phyloP scores from a whole-genome alignment of 2,113 vertebrate species.

The Muscicapa adusta region DNA sequence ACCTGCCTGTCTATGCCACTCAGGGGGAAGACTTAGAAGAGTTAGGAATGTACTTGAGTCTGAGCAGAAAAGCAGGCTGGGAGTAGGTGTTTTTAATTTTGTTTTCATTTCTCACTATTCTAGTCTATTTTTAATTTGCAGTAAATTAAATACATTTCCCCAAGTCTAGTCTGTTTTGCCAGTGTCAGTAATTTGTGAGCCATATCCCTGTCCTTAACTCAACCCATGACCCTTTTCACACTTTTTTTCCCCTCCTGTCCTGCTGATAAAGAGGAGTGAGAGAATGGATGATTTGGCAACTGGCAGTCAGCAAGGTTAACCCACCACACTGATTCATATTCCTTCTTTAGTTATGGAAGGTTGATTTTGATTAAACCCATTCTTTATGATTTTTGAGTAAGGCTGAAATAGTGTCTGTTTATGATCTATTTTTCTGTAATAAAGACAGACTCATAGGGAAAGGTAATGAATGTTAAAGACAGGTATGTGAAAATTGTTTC shows the following conservation, averaged over 20 bases:
- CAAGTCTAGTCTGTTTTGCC: not conserved
- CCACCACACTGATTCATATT: not conserved
- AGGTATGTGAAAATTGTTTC: not conserved
- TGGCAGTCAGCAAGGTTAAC: not conserved
- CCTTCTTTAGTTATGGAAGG: not conserved
- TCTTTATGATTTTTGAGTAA: not conserved
- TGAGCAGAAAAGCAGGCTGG: not conserved
- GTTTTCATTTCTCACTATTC: not conserved
- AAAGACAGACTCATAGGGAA: not conserved
- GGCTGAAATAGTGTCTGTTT: not conserved
- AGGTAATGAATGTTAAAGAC: not conserved
- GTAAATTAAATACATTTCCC: not conserved
- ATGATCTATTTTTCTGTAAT: not conserved
- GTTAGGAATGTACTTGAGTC: not conserved
- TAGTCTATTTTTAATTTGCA: not conserved
- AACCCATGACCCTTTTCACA: not conserved
- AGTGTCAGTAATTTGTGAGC: not conserved
- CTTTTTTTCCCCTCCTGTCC: not conserved
- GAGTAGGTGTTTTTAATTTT: not conserved
- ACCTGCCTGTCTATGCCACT: rapidly evolving
- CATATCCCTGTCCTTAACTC: not conserved
- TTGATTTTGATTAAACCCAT: constrained; percentile 11
- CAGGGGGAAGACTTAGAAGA: rapidly evolving
- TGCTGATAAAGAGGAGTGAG: not conserved
- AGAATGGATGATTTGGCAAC: not conserved